Percentiles rank a stretch among this genome's conserved stretches.
These are phyloP conservation scores for Aphaenogaster ashmeadi DNA, from an alignment of 1,140 invertebrate species.

Conservation along the genomic window DNA sequence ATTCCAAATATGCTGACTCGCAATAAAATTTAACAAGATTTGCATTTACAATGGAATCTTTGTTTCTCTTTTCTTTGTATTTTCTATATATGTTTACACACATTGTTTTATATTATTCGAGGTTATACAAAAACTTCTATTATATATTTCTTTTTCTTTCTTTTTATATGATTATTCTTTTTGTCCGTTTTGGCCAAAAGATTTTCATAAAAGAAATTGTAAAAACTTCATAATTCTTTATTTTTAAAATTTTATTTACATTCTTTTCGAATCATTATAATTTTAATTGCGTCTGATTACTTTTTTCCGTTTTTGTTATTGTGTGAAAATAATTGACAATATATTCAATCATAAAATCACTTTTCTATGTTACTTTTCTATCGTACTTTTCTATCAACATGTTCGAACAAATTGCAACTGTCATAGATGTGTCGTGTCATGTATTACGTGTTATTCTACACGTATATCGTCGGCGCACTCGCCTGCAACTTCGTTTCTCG, in stretches of 20 bases:
- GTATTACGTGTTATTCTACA: conserved; percentile 27
- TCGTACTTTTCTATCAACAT: neutral
- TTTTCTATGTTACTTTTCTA: neutral
- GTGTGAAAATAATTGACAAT: neutral
- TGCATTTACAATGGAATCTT: conserved; percentile 81
- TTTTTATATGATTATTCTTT: conserved; percentile 18
- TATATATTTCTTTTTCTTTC: conserved; percentile 28
- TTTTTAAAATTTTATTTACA: neutral
- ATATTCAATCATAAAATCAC: neutral
- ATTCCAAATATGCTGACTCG: conserved; percentile 78
- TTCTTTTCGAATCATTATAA: neutral
- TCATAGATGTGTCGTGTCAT: conserved; percentile 19
- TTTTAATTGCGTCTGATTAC: neutral
- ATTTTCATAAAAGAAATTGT: neutral
- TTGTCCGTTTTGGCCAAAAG: neutral
- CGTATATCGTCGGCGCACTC: conserved; percentile 24
- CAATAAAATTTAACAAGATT: conserved; percentile 85
- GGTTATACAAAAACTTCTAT: conserved; percentile 67
- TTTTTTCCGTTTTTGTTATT: neutral
- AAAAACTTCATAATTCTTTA: neutral
- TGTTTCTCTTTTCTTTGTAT: conserved; percentile 58
- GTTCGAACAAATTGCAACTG: conserved; percentile 23
- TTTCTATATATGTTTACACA: conserved; percentile 28
- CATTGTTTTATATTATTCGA: conserved; percentile 16
- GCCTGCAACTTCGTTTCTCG: conserved; percentile 46